phyloP scores from a whole-genome alignment of 2,888 invertebrate species.

The Synanthedon andrenaeformis region DNA sequence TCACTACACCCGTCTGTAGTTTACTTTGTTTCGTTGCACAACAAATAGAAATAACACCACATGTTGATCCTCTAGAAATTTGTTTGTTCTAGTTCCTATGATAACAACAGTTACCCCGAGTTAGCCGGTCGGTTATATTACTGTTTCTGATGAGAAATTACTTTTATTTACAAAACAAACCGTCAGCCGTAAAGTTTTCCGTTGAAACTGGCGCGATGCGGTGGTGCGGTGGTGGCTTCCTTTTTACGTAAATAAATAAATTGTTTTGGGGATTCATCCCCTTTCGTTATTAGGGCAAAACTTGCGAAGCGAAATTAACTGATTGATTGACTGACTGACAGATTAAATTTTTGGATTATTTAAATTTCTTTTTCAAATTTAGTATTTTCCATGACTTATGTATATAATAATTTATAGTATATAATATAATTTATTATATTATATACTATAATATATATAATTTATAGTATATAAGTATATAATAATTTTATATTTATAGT shows the following conservation, averaged over 20 bases:
- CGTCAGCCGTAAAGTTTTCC: slow-evolving; percentile 4
- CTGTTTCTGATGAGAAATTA: slow-evolving; percentile 27
- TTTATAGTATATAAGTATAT: no score
- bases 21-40: slow-evolving; percentile 33
- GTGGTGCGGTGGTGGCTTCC: slow-evolving; percentile 3
- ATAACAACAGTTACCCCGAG: slow-evolving; percentile 23
- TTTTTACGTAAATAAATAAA: slow-evolving; percentile 17
- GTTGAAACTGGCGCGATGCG: slow-evolving; percentile 7
- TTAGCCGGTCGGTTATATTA: slow-evolving; percentile 6
- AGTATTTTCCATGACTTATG: no score
- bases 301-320: background rate
- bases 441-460: no score
- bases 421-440: no score
- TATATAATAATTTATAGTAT: no score
- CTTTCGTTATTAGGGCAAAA: background rate
- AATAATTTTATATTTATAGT: no score
- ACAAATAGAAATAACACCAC: slow-evolving; percentile 42
- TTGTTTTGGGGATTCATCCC: slow-evolving; percentile 2
- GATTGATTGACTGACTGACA: no score
- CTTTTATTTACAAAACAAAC: slow-evolving; percentile 29
- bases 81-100: slow-evolving; percentile 37
- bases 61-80: slow-evolving; percentile 19
- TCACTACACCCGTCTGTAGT: slow-evolving; percentile 29
- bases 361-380: no score
- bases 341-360: no score